These are phyloP conservation scores for Centropristis striata DNA, from an alignment of 2,113 vertebrate species.

Conservation along the genomic window DNA sequence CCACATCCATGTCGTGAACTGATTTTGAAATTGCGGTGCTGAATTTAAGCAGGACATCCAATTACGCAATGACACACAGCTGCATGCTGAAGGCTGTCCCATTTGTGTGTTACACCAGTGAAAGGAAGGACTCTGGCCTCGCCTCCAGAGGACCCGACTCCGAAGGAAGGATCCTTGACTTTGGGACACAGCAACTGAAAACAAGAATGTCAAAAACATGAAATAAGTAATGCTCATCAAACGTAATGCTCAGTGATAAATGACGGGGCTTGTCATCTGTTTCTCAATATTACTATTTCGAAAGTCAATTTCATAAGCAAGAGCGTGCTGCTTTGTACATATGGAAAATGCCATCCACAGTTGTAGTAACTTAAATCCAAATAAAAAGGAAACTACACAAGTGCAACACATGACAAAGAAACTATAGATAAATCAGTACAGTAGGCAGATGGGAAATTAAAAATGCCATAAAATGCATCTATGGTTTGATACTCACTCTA, in stretches of 20 bases:
- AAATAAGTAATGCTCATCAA: not conserved
- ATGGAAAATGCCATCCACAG: not conserved
- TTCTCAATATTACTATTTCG: not conserved
- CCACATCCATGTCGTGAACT: no score
- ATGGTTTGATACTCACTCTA: no score
- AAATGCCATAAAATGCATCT: no score
- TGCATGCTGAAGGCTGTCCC: no score
- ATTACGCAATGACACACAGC: no score
- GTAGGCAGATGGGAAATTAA: not conserved
- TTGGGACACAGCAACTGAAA: no score
- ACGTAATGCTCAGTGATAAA: not conserved
- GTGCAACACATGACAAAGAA: not conserved
- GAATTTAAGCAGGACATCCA: no score
- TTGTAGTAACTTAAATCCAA: not conserved
- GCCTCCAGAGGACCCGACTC: no score
- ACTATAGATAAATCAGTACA: not conserved
- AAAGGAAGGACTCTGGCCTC: no score
- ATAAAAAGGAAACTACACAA: not conserved
- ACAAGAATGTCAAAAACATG: not conserved
- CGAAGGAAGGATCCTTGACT: no score
- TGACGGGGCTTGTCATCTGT: not conserved
- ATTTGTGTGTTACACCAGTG: no score
- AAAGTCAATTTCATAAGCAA: not conserved
- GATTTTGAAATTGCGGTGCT: no score
- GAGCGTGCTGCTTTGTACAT: not conserved